Evolutionary conservation across 2,888 invertebrate genomes (phyloP).

Genomic region (Brachyptera risi): DNA sequence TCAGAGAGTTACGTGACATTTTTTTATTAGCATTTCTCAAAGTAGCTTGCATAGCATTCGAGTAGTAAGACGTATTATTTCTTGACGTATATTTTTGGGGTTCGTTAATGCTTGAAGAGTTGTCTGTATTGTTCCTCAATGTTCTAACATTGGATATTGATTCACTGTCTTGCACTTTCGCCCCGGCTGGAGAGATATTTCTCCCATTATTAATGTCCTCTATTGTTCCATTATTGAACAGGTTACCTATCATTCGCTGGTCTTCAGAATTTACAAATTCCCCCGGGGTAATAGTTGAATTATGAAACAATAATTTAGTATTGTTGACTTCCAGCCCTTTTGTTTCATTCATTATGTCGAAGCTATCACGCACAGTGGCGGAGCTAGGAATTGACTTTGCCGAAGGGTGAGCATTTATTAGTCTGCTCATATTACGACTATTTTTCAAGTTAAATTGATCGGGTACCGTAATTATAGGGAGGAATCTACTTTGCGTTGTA

Average conservation of each 20-base stretch:
- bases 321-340: neutral
- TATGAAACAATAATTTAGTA: too few species aligned
- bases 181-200: neutral
- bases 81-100: too few species aligned
- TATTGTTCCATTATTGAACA: neutral
- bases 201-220: neutral
- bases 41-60: neutral
- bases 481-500: neutral
- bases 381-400: neutral
- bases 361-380: neutral
- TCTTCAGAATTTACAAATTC: neutral
- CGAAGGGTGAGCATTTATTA: neutral
- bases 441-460: neutral
- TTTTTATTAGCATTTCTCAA: constrained; percentile 10
- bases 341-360: neutral
- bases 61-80: too few species aligned
- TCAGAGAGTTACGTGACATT: neutral
- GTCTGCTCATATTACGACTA: neutral
- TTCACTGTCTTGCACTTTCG: neutral
- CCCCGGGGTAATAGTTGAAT: neutral
- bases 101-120: too few species aligned
- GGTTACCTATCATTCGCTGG: neutral
- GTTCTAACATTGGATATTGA: too few species aligned
- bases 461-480: neutral
- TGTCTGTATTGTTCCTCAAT: too few species aligned